A percentile compares a stretch with the other conserved stretches of the same genome.
phyloP scores from a whole-genome alignment of 2,888 invertebrate genomes.

The Idaea dimidiata region DNA sequence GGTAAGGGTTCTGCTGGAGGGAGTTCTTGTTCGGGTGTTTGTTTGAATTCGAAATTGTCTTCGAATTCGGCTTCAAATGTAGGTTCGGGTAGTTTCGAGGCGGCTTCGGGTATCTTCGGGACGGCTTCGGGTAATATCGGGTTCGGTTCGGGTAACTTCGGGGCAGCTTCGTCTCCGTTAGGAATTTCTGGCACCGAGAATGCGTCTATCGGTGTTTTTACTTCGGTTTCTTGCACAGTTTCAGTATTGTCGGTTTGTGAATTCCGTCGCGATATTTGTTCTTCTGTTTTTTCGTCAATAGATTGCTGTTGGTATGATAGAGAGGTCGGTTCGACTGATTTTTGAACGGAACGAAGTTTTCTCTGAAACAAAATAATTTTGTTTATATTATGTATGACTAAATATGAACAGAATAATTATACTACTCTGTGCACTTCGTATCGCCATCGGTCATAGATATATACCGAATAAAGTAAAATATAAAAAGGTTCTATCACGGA shows the following conservation, averaged over 20 bases:
- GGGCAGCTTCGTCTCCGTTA: conserved; percentile 41
- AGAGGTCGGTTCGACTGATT: conserved; percentile 74
- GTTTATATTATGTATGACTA: not conserved
- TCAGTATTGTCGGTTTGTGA: conserved; percentile 35
- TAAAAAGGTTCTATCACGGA: too few relatives aligned
- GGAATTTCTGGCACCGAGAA: conserved; percentile 44
- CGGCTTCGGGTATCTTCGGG: conserved; percentile 27
- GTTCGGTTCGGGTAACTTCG: conserved; percentile 44
- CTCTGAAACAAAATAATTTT: conserved; percentile 66
- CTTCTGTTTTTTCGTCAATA: conserved; percentile 64
- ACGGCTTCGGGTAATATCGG: conserved; percentile 43
- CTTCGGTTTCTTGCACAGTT: conserved; percentile 38
- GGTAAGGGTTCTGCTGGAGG: conserved; percentile 45
- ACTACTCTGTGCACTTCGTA: too few relatives aligned
- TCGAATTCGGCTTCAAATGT: conserved; percentile 39
- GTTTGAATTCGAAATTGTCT: conserved; percentile 50
- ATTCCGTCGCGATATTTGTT: conserved; percentile 41
- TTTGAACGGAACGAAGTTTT: conserved; percentile 84
- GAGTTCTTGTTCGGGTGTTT: conserved; percentile 42
- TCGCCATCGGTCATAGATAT: too few relatives aligned
- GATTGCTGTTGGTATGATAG: conserved; percentile 56
- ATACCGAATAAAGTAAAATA: too few relatives aligned
- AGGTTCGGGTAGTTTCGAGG: conserved; percentile 22
- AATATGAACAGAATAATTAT: too few relatives aligned
- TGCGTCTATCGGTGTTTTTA: conserved; percentile 38